Base-by-base conservation (phyloP, 2,113 vertebrate species). In the Natator depressus region DNA sequence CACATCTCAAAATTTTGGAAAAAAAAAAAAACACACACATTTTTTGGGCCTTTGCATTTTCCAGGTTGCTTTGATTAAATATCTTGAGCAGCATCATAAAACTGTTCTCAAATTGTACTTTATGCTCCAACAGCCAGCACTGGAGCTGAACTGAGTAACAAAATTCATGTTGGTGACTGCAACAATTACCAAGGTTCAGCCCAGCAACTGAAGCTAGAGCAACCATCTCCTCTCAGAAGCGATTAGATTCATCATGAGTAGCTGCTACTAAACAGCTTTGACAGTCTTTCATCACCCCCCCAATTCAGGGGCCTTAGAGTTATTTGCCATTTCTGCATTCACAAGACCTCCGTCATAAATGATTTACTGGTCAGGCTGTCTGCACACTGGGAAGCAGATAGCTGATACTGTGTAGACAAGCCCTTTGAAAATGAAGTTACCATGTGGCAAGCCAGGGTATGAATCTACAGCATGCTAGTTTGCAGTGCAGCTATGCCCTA, bases 21-120 rank as follows among this genome's bases (percentile, higher is more conserved):
- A 42, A 42, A 42, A 42, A 42, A 42, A 42, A 4, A 42, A 42
- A 42, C 42, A 42, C 42, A 42, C 5, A 42, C 42, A 42, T 42
- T 20, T 72, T 51, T 17, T 81, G 25, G 25, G 42, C 65, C 85
- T 87, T 83, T 95, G 80, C 84, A 46, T 93, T 96, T 91, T 54
- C 35, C 42, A 96, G 83, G 31, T 50, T 91, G 57, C 75, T 92
- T 87, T 76, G 42, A 88, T 65, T 91, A 88, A 95, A 80, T 82
- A 95, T 79, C 46, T 93, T 89, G 80, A 93, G 14, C 0, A 1
- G 65, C 16, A 69, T 69, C 42, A 47, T 78, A 47, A 78, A 46
- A 51, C 59, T 38, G 50, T 42, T 8, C 85, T 81, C 22, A 65
- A n/a, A 24, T 25, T 27, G 38, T 9, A 7, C 31, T 69, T 51